Conservation (phyloP, 2,113 vertebrate genomes). For the Mirza zaza region DNA sequence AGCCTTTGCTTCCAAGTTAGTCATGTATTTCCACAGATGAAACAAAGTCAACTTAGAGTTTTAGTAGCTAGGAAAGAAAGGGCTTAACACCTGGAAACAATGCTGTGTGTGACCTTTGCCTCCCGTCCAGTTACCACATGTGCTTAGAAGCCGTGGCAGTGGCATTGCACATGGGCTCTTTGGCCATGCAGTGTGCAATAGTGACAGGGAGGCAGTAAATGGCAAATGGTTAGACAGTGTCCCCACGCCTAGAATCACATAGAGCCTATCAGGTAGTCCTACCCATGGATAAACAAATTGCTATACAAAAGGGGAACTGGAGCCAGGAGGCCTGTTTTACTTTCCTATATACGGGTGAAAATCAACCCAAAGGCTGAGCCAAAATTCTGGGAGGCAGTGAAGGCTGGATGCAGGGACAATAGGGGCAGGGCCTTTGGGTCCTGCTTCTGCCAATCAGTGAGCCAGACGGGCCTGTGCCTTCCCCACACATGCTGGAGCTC, state of each 20-base stretch:
- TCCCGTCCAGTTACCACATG: constrained; percentile 52
- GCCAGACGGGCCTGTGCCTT: neutral
- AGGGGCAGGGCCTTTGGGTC: neutral
- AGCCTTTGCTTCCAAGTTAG: neutral
- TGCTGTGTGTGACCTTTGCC: constrained; percentile 77
- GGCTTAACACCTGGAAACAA: constrained; percentile 61
- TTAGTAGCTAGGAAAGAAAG: constrained; percentile 77
- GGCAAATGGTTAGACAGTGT: constrained; percentile 1
- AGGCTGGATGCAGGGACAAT: accelerated
- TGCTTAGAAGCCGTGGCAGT: constrained; percentile 69
- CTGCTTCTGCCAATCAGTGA: accelerated
- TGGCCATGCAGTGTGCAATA: constrained; percentile 30
- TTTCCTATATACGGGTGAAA: no score
- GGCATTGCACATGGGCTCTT: constrained; percentile 5
- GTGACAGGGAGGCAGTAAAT: neutral
- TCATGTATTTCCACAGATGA: constrained; percentile 65
- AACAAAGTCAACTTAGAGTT: constrained; percentile 69
- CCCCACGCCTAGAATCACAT: neutral
- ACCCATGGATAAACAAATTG: constrained; percentile 14
- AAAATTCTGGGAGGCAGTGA: neutral
- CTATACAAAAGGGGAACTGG: neutral
- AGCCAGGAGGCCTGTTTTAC: neutral
- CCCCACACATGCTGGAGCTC: no score
- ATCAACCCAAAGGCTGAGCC: neutral
- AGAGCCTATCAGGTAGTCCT: neutral